Evolutionary conservation across 2,113 vertebrate genomes (phyloP), one percentile per base, ranked within the genome.

Genomic region (Pavo muticus): DNA sequence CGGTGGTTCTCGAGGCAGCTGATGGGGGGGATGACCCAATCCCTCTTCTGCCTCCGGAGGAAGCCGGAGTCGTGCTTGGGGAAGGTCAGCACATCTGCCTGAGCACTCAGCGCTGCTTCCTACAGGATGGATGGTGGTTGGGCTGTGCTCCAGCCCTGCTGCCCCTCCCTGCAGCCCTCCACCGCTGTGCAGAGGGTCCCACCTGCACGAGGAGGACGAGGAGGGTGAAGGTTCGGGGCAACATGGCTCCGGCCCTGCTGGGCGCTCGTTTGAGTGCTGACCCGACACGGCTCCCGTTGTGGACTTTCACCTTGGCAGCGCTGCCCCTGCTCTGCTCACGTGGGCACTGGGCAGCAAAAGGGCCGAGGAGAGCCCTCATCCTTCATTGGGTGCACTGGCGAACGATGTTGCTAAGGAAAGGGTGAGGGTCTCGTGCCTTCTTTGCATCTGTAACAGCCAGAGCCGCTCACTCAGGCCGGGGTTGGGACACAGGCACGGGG

Each of bases 11-110:
- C 98, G 0, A 95, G 93, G 68, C 96, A 96, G 74, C 29, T 91
- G 84, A 97, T 97, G 7, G 97, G 97, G 25, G 98, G 98, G 32
- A 98, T 98, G 65, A 98, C 93, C 98, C 98, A 98, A 83, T 98
- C 98, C 92, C 98, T 97, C 91, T 98, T 98, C 71, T 96, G 97
- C 81, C 97, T 81, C 83, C 3, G 91, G 52, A 95, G 92, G 52
- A 54, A 54, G 40, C 96, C 29, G 0, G 60, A 81, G 11, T 77
- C 14, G 1, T 27, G 56, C 45, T 60, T 11, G 0, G 93, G 94
- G 89, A 97, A 97, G 3, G 4, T 59, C 88, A 97, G 81, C 42
- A 92, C 6, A 1, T 75, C 21, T 0, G 59, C 59, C 13, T 15
- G 59, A 21, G 21, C 21, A 13, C 59, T 37, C 13, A 21, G 30